Evolutionary conservation across 2,888 invertebrate genomes (phyloP).

Genomic region (Ecliptopera silaceata): DNA sequence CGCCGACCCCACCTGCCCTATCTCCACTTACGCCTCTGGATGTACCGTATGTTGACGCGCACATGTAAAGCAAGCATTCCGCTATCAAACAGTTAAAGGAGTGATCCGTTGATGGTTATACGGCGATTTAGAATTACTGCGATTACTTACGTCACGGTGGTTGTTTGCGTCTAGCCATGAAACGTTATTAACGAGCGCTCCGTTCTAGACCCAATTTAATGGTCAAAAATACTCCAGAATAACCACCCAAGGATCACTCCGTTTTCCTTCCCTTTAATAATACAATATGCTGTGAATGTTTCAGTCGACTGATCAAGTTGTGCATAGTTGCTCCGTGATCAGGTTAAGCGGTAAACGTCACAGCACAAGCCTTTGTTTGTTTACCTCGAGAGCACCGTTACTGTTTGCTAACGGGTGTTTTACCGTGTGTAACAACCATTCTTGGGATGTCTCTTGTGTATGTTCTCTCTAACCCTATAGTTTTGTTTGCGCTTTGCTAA

Average conservation of each 20-base stretch:
- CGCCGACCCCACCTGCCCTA: constrained; percentile 82
- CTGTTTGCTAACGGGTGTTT: constrained; percentile 48
- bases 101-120: constrained; percentile 21
- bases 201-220: background rate
- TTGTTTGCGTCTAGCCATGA: background rate
- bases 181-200: background rate
- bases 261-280: constrained; percentile 4
- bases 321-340: constrained; percentile 20
- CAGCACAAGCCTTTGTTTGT: constrained; percentile 22
- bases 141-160: background rate
- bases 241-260: constrained; percentile 14
- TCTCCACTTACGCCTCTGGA: constrained; percentile 84
- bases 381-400: constrained; percentile 32
- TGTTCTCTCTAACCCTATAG: constrained; percentile 40
- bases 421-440: constrained; percentile 41
- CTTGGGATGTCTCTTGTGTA: constrained; percentile 34
- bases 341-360: constrained; percentile 25
- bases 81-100: constrained; percentile 58
- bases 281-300: constrained; percentile 9
- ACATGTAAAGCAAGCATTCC: constrained; percentile 46
- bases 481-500: constrained; percentile 38
- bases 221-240: background rate
- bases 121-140: background rate
- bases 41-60: constrained; percentile 79
- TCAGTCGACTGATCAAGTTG: constrained; percentile 14